These are phyloP conservation scores for Phoebastria nigripes DNA, from an alignment of 2,797 vertebrate genomes.

Conservation along the genomic window DNA sequence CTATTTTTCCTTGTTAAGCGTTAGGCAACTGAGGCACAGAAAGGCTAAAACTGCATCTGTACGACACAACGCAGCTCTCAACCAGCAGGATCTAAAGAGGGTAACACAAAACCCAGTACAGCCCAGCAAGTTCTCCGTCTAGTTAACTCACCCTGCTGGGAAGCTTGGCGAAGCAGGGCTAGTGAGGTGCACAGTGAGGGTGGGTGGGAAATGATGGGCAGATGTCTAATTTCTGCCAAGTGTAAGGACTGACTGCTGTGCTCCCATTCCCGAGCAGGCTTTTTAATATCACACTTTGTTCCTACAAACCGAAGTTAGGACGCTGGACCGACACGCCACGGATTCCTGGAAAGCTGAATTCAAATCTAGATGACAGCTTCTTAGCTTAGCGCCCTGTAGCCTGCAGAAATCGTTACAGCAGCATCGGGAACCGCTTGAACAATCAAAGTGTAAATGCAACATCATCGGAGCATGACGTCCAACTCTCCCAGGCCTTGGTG, in stretches of 20 bases:
- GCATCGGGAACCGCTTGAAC: neutral
- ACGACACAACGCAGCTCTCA: neutral
- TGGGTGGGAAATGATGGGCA: neutral
- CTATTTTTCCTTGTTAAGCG: neutral
- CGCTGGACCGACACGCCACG: rapidly evolving
- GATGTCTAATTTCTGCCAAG: neutral
- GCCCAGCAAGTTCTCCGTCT: neutral
- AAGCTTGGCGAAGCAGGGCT: neutral
- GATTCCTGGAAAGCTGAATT: neutral
- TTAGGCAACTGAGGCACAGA: neutral
- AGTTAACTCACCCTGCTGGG: neutral
- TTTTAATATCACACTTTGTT: neutral
- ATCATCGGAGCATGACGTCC: neutral
- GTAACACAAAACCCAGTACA: neutral
- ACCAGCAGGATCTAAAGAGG: neutral
- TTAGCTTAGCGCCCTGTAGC: neutral
- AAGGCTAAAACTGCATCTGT: neutral
- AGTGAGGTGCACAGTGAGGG: neutral
- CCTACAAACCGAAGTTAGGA: neutral
- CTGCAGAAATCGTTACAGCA: neutral
- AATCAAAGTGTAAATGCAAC: neutral
- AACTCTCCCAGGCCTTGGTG: neutral
- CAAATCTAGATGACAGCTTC: neutral
- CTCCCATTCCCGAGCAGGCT: neutral
- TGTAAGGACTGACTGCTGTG: neutral